phyloP scores from a whole-genome alignment of 64 coral and sea anemone genomes.

The Porites lutea region DNA sequence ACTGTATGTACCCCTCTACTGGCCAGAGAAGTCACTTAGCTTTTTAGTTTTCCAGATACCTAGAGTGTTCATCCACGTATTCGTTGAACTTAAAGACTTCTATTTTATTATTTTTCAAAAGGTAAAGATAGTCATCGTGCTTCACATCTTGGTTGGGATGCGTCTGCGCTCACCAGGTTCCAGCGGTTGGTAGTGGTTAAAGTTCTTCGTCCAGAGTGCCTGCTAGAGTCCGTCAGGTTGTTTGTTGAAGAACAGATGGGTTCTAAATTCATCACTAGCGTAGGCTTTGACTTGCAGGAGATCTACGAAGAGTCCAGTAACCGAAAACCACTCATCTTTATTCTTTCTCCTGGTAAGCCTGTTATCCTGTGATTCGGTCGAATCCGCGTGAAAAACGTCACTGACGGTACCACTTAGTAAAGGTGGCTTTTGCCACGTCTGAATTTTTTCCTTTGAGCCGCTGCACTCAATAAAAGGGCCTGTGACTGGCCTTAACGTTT shows the following conservation, averaged over 20 bases:
- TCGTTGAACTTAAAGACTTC: neutral
- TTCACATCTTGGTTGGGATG: constrained; percentile 67
- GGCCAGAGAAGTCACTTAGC: no score
- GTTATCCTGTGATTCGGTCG: neutral
- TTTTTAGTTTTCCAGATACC: no score
- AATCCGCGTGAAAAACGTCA: no score
- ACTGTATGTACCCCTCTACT: no score
- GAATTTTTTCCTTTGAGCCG: no score
- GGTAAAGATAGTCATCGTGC: neutral
- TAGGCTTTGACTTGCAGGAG: constrained; percentile 90
- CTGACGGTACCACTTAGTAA: no score
- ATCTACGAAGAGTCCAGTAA: constrained; percentile 87
- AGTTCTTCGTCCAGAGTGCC: constrained; percentile 85
- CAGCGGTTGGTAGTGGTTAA: constrained; percentile 89
- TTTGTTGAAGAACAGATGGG: constrained; percentile 92
- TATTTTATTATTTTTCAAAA: neutral
- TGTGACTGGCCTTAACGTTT: no score
- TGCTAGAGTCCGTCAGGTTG: constrained; percentile 79
- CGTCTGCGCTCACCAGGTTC: constrained; percentile 61
- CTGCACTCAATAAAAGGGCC: no score
- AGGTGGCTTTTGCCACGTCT: no score
- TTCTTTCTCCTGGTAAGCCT: constrained; percentile 88
- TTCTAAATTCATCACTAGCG: constrained; percentile 74
- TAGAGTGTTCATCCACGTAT: no score
- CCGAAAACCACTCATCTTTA: constrained; percentile 89